Evolutionary conservation across 1,140 invertebrate genomes (phyloP).

Genomic region (Papilio aristodemus): DNA sequence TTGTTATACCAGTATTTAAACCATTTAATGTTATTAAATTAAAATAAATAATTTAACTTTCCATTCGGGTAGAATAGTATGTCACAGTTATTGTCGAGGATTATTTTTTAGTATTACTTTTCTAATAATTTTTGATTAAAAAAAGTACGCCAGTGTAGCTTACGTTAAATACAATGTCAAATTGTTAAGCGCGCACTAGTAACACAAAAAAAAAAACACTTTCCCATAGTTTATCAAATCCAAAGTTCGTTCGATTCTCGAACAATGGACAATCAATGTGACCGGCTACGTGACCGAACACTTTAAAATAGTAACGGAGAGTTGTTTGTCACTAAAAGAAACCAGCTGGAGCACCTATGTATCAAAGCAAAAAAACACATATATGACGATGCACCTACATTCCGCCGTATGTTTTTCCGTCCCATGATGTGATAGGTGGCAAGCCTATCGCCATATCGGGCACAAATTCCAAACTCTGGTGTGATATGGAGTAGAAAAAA

Average conservation of each 20-base stretch:
- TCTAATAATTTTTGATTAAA: no score
- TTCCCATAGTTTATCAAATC: constrained; percentile 29
- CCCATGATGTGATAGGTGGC: no score
- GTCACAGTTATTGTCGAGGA: neutral
- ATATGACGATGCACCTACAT: no score
- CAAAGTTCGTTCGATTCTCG: constrained; percentile 25
- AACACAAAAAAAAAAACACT: constrained; percentile 32
- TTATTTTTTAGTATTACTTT: neutral
- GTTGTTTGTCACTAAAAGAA: constrained; percentile 27
- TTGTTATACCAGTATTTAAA: no score
- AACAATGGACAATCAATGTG: constrained; percentile 31
- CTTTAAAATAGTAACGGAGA: constrained; percentile 38
- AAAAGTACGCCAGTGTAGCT: neutral
- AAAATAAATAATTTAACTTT: no score
- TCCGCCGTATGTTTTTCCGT: no score
- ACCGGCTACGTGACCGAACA: constrained; percentile 38
- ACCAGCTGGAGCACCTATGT: neutral
- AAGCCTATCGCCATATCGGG: no score
- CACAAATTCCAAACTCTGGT: no score
- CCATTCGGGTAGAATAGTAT: no score
- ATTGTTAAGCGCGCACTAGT: constrained; percentile 2
- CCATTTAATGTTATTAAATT: no score
- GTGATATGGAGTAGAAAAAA: no score
- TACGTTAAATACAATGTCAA: constrained; percentile 2
- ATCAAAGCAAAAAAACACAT: neutral